Percentiles rank a stretch among this genome's conserved stretches.
phyloP scores from a whole-genome alignment of 2,888 invertebrate genomes.

The Micropterix aruncella region DNA sequence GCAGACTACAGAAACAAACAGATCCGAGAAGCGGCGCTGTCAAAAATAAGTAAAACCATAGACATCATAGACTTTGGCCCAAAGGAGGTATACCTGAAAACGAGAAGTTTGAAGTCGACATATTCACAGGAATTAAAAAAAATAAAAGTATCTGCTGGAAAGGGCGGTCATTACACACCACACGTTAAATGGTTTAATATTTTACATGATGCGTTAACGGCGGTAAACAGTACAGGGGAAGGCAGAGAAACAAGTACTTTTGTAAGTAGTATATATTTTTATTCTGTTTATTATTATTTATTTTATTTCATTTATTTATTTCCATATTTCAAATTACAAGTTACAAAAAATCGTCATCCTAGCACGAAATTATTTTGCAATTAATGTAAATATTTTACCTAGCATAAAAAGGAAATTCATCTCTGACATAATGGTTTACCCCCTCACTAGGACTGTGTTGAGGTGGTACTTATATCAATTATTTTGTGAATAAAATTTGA shows the following conservation, averaged over 20 bases:
- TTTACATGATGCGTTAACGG: neutral
- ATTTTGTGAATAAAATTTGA: too few species aligned
- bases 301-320: too few species aligned
- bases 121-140: neutral
- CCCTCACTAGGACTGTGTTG: too few species aligned
- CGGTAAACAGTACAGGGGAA: neutral
- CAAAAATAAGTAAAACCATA: neutral
- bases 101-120: neutral
- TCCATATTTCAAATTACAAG: too few species aligned
- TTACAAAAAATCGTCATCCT: too few species aligned
- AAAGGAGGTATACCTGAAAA: constrained; percentile 1
- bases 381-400: too few species aligned
- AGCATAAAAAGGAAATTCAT: too few species aligned
- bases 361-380: too few species aligned
- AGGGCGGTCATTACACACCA: neutral
- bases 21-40: neutral
- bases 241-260: neutral
- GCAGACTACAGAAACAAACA: neutral
- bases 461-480: too few species aligned
- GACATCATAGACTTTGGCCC: neutral
- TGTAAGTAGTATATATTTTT: neutral
- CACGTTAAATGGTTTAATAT: neutral
- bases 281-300: too few species aligned
- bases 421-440: too few species aligned
- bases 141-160: neutral